Conservation (phyloP, 2,888 invertebrate species). For the Oligia latruncula region DNA sequence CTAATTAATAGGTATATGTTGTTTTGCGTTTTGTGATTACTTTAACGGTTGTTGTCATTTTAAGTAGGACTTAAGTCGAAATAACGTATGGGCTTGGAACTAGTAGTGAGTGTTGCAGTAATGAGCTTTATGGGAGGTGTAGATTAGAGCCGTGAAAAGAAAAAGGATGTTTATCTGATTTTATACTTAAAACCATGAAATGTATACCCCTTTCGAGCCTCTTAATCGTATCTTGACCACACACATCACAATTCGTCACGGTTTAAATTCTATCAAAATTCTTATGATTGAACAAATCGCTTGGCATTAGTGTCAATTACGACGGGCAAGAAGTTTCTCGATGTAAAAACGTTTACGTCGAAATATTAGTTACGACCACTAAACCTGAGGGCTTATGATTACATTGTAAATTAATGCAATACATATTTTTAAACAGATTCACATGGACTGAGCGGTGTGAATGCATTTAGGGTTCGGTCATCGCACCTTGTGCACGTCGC, state of each 20-base stretch:
- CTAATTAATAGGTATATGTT: constrained; percentile 24
- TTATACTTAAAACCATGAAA: constrained; percentile 33
- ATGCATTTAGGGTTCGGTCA: constrained; percentile 86
- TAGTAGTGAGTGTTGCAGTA: not conserved
- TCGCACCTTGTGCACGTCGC: constrained; percentile 79
- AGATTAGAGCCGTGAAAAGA: constrained; percentile 11
- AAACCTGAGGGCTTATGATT: constrained; percentile 55
- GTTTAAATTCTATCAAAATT: constrained; percentile 50
- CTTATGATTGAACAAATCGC: constrained; percentile 60
- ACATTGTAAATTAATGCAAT: constrained; percentile 66
- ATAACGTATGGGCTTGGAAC: not conserved
- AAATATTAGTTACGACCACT: constrained; percentile 56
- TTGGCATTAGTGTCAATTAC: constrained; percentile 58
- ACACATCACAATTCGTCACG: constrained; percentile 52
- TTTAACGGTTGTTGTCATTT: constrained; percentile 19
- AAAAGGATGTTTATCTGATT: constrained; percentile 24
- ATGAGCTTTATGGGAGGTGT: not conserved
- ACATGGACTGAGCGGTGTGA: constrained; percentile 71
- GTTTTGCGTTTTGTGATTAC: constrained; percentile 25
- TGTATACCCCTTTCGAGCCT: constrained; percentile 46
- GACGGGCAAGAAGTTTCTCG: constrained; percentile 37
- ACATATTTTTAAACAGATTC: constrained; percentile 62
- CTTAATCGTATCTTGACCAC: constrained; percentile 58
- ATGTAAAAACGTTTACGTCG: constrained; percentile 50
- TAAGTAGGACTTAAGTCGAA: constrained; percentile 16